phyloP scores from a whole-genome alignment of 1,140 invertebrate genomes.

The Phocides pigmalion region DNA sequence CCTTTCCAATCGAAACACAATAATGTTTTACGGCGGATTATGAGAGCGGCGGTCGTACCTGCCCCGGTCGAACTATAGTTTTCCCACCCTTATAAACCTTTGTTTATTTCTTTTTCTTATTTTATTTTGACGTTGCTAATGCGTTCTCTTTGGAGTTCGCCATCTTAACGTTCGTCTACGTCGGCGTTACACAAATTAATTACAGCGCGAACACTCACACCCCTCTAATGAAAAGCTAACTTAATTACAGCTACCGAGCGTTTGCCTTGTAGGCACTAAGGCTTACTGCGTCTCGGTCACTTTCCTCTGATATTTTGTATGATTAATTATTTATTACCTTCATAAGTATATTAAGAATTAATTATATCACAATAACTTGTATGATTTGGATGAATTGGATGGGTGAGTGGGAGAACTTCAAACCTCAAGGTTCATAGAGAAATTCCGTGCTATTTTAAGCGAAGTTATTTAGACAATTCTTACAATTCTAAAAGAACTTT shows the following conservation, averaged over 20 bases:
- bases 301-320: neutral
- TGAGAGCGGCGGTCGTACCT: too few species aligned
- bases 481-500: too few species aligned
- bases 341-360: neutral
- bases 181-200: conserved; percentile 3
- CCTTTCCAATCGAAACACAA: too few species aligned
- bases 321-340: neutral
- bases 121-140: neutral
- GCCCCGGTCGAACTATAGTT: too few species aligned
- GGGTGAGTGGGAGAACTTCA: too few species aligned
- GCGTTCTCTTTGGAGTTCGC: neutral
- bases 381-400: too few species aligned
- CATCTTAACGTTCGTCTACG: neutral
- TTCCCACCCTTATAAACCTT: too few species aligned
- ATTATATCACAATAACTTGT: neutral
- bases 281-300: neutral
- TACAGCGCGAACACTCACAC: conserved; percentile 5
- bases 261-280: neutral
- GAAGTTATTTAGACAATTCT: too few species aligned
- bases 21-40: too few species aligned
- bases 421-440: too few species aligned
- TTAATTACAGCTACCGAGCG: neutral
- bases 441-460: too few species aligned
- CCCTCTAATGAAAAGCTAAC: conserved; percentile 16
- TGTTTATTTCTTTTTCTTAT: neutral